Percentiles rank a stretch among this genome's conserved stretches.
Evolutionary conservation across 2,797 vertebrate genomes (phyloP).

Genomic region (Poeciliopsis paucimaculata): DNA sequence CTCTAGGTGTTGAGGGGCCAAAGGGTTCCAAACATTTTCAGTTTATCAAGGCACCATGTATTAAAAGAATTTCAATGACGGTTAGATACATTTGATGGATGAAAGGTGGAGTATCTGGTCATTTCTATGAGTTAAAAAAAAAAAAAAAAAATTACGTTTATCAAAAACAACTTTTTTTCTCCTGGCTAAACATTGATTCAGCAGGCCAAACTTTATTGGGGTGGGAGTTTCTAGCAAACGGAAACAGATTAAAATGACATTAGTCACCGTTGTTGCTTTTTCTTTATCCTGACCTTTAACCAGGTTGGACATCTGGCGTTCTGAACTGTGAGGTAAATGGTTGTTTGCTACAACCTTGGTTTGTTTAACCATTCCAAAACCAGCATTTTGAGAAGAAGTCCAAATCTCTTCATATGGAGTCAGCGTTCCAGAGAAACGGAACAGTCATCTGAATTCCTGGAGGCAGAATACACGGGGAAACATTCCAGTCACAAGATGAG

Average conservation of each 20-base stretch:
- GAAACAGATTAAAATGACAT: neutral
- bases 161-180: neutral
- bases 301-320: neutral
- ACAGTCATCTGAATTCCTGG: neutral
- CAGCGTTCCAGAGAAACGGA: neutral
- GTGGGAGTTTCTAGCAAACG: neutral
- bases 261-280: neutral
- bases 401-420: neutral
- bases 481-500: neutral
- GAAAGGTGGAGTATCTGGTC: no score
- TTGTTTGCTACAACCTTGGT: neutral
- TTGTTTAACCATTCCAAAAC: neutral
- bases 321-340: neutral
- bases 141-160: no score
- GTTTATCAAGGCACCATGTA: no score
- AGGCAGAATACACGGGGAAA: neutral
- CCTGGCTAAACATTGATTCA: neutral
- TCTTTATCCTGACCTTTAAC: neutral
- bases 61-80: no score
- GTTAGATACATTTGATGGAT: no score
- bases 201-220: neutral
- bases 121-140: no score
- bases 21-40: neutral
- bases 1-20: neutral
- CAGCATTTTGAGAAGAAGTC: neutral